Evolutionary conservation across 2,113 vertebrate genomes (phyloP), one percentile per base, ranked within the genome.

Genomic region (Callocephalon fimbriatum): DNA sequence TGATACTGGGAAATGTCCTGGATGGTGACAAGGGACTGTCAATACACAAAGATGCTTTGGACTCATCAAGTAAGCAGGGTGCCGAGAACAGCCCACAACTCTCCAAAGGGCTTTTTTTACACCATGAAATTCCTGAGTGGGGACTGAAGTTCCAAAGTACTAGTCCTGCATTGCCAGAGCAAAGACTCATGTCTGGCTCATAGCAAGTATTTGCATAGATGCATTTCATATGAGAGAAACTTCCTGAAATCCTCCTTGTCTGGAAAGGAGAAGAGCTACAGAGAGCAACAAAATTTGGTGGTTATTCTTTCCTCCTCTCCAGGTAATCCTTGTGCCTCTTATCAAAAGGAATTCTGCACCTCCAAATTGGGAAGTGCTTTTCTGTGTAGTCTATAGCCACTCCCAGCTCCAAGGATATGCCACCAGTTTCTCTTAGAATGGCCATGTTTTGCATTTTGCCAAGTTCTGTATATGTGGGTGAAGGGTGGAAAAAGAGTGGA

Each of bases 401-500:
- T 94, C 88, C 87, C 88, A 94, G 44, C 80, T 95, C 68, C 56
- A 81, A 91, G 68, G 29, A 92, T 56, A 83, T 13, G 70, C n/a
- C 80, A 97, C 82, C 50, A 79, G 35, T 93, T 96, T 94, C 88
- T 93, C 75, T 76, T 59, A 42, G 54, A 96, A 92, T 92, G 31
- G 90, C 82, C 87, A 35, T 67, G 87, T 95, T 80, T 68, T 96
- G 65, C 90, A 88, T 74, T 44, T 74, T 95, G 79, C 68, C 73
- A 90, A 71, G 47, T 94, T 97, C 90, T 79, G 50, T 75, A 45
- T 48, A 80, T 44, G 70, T 72, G 23, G 73, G 62, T 63, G 51
- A 86, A 96, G 53, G 14, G 82, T 94, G 93, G 91, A 96, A 93
- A 88, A 95, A 95, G 80, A 90, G 29, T 65, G 66, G 75, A 71